Base-by-base conservation (phyloP, 2,888 invertebrate genomes). In the Cremastinae sp. region DNA sequence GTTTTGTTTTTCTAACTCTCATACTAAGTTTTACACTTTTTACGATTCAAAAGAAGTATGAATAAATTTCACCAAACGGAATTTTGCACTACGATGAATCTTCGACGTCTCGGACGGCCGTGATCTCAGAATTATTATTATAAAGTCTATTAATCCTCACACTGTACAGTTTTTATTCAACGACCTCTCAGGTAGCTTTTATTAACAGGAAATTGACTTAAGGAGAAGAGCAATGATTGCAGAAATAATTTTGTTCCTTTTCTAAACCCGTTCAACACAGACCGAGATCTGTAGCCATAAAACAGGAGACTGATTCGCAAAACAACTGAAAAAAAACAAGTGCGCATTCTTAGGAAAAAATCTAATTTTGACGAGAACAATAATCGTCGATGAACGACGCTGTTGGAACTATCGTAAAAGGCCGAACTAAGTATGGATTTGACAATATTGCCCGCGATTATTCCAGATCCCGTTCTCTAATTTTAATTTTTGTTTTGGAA, bases 71-170 rank as follows among this genome's bases (percentile, higher is more conserved):
- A 47, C 75, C 58, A 41, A 53, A 12, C 16, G 18, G 14, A 39
- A 10, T 75, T 79, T 72, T 69, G 69, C 75, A 70, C 68, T 71
- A 62, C 59, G 58, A 45, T 79, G 69, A 79, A 78, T 71, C 71
- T 74, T 70, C 62, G 69, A 79, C 71, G 78, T 78, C 80, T 79
- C 80, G 78, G 80, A 76, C 78, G 70, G 68, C 69, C 74, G 69
- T 79, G 75, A 78, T 79, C 76, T 79, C 80, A 80, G 79, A 79
- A 79, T 53, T 80, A 66, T 75, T 76, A 77, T 59, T 65, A 68
- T 65, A 70, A 72, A 64, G 59, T 53, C 37, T 72, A 76, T 68
- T 74, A 78, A 69, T 62, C 56, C 68, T 64, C 59, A 79, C 78
- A 78, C 71, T 79, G 79, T 80, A 78, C 75, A 80, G 78, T 75